Conservation (phyloP, 1,140 invertebrate genomes). For the Eurosta solidaginis region DNA sequence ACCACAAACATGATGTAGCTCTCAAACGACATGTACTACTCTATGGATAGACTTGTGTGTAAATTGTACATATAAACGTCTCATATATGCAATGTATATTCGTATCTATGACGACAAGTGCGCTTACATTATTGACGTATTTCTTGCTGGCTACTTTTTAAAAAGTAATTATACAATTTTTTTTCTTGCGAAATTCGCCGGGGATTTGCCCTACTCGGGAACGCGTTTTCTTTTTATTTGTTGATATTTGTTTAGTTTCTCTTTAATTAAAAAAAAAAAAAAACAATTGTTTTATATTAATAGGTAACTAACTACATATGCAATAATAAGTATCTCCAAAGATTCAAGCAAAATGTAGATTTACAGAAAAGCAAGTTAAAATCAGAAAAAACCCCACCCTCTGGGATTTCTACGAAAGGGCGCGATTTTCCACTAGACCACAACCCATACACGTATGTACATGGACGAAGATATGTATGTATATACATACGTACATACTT, state of each 20-base stretch:
- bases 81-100: neutral
- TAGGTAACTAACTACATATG: neutral
- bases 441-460: no score
- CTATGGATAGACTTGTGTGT: neutral
- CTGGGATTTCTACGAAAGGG: neutral
- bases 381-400: neutral
- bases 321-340: neutral
- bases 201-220: neutral
- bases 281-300: neutral
- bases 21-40: conserved; percentile 17
- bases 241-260: neutral
- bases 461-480: no score
- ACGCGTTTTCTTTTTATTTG: no score
- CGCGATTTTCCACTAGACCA: neutral
- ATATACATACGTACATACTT: neutral
- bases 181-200: neutral
- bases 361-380: neutral
- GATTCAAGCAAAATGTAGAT: neutral
- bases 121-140: neutral
- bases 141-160: neutral
- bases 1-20: conserved; percentile 6
- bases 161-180: conserved; percentile 13
- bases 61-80: neutral
- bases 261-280: neutral
- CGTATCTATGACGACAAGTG: neutral